A percentile compares a stretch with the other conserved stretches of the same genome.
phyloP scores from a whole-genome alignment of 1,140 invertebrate genomes.

The Neodiprion lecontei region DNA sequence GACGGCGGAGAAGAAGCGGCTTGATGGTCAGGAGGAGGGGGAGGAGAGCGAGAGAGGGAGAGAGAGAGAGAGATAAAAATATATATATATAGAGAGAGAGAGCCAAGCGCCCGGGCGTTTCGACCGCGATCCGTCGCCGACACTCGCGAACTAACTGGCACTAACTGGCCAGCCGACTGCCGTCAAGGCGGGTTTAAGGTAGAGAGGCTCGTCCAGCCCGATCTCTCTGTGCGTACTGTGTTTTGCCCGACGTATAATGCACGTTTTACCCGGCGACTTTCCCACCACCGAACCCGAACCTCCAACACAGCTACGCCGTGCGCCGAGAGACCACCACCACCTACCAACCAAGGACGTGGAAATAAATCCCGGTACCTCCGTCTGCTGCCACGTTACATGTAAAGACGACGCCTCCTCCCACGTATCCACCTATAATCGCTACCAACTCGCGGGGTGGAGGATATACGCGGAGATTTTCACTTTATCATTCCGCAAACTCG shows the following conservation, averaged over 20 bases:
- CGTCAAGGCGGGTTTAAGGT: neutral
- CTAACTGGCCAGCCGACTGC: neutral
- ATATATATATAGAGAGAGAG: too few relatives aligned
- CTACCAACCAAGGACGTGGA: neutral
- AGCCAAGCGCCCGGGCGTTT: neutral
- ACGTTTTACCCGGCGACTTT: neutral
- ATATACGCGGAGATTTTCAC: too few relatives aligned
- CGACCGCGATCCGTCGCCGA: slow-evolving; percentile 1
- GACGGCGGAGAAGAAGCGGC: too few relatives aligned
- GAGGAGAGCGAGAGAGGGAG: too few relatives aligned
- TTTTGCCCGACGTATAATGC: neutral
- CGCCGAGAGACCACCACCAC: too few relatives aligned
- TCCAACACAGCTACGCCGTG: too few relatives aligned
- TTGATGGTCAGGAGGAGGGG: too few relatives aligned
- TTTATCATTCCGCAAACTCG: too few relatives aligned
- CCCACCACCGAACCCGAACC: neutral
- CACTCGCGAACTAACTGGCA: neutral
- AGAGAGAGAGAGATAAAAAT: too few relatives aligned
- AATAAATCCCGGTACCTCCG: neutral
- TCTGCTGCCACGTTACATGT: neutral
- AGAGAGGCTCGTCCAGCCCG: slow-evolving; percentile 1
- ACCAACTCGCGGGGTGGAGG: too few relatives aligned
- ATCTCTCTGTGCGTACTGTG: neutral
- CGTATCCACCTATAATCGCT: too few relatives aligned
- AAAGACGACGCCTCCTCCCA: neutral